Evolutionary conservation across 2,888 invertebrate species (phyloP).

Genomic region (Conistra vaccinii): DNA sequence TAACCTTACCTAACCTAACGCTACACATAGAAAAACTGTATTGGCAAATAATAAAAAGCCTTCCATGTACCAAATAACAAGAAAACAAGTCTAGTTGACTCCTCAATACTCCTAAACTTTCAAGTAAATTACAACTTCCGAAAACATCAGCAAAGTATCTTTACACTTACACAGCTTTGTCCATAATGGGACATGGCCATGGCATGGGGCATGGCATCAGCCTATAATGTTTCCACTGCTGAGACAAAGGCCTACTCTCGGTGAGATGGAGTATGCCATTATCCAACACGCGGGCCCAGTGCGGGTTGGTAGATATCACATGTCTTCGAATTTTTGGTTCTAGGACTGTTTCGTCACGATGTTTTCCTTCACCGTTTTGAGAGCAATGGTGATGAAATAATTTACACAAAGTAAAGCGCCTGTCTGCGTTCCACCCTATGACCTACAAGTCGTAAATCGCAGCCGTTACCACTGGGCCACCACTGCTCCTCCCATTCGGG

Average conservation of each 20-base stretch:
- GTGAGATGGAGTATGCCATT: too few species aligned
- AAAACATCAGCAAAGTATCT: not conserved
- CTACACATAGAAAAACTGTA: too few species aligned
- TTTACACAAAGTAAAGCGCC: not conserved
- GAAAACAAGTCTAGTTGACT: not conserved
- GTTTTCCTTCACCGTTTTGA: not conserved
- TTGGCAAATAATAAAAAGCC: not conserved
- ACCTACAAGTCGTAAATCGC: not conserved
- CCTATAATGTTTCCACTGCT: not conserved
- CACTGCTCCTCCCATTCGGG: constrained; percentile 20
- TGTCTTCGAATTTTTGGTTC: not conserved
- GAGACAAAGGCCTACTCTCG: not conserved
- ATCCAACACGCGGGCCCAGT: not conserved
- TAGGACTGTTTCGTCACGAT: not conserved
- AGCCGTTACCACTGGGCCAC: not conserved
- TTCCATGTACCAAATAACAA: not conserved
- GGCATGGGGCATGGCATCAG: constrained; percentile 31
- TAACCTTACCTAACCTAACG: too few species aligned
- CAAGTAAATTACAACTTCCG: not conserved
- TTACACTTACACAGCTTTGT: constrained; percentile 29
- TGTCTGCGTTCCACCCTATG: not conserved
- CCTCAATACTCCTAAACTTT: not conserved
- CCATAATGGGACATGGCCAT: constrained; percentile 45
- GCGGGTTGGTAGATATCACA: not conserved
- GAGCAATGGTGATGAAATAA: not conserved